A percentile compares a stretch with the other conserved stretches of the same genome.
Evolutionary conservation across 2,888 invertebrate genomes (phyloP).

Genomic region (Agrochola macilenta): DNA sequence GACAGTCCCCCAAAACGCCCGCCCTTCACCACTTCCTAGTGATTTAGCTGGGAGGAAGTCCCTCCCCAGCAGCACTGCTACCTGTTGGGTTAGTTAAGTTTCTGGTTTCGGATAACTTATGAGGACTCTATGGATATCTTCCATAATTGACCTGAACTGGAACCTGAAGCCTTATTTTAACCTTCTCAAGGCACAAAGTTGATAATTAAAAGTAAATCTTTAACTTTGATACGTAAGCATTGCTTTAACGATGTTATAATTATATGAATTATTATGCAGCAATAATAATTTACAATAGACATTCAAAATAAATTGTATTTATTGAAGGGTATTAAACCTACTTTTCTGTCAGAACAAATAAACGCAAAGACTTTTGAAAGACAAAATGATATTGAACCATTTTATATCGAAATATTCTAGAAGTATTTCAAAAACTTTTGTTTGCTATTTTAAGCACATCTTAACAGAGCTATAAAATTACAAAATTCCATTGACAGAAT

Average conservation of each 20-base stretch:
- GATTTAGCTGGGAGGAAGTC: too few species aligned
- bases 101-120: not conserved
- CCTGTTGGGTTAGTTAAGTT: too few species aligned
- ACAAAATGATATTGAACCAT: slow-evolving; percentile 5
- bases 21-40: too few species aligned
- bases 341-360: slow-evolving; percentile 5
- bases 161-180: not conserved
- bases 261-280: not conserved
- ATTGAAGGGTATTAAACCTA: not conserved
- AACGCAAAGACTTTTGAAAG: slow-evolving; percentile 22
- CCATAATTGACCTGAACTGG: not conserved
- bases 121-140: not conserved
- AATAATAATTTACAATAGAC: not conserved
- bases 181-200: not conserved
- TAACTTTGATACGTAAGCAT: not conserved
- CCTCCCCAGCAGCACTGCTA: too few species aligned
- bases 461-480: slow-evolving; percentile 19
- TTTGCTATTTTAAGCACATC: slow-evolving; percentile 12
- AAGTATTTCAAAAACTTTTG: slow-evolving; percentile 15
- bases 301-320: not conserved
- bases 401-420: slow-evolving; percentile 12
- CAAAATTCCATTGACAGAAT: slow-evolving; percentile 6
- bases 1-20: too few species aligned
- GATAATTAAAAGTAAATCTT: not conserved
- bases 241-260: not conserved